phyloP scores from a whole-genome alignment of 2,888 invertebrate species.

The Lagria hirta region DNA sequence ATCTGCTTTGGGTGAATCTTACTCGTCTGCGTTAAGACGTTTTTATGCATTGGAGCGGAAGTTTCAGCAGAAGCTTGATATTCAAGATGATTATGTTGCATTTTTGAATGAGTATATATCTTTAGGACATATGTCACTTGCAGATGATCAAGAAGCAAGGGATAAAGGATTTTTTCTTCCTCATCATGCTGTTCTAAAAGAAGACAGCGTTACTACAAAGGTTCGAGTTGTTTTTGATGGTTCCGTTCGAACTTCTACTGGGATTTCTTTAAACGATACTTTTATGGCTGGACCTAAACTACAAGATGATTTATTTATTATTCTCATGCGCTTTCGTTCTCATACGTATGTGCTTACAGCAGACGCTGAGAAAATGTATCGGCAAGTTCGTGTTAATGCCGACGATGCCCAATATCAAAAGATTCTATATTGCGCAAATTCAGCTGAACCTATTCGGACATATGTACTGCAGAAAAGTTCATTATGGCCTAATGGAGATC shows the following conservation, averaged over 20 bases:
- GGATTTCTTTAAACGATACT: neutral
- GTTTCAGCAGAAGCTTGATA: neutral
- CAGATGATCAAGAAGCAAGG: slow-evolving; percentile 1
- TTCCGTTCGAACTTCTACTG: neutral
- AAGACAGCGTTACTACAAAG: neutral
- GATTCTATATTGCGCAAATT: slow-evolving; percentile 13
- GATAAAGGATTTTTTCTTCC: neutral
- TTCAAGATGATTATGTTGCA: neutral
- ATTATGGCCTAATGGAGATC: too few species aligned
- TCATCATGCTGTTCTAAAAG: slow-evolving; percentile 1
- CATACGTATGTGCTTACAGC: neutral
- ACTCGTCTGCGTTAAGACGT: neutral
- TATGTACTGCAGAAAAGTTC: too few species aligned
- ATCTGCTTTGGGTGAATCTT: neutral
- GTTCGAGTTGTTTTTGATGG: slow-evolving; percentile 1
- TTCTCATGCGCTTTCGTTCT: neutral
- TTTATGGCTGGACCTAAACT: slow-evolving; percentile 1
- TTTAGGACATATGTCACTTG: slow-evolving; percentile 3
- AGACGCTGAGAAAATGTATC: slow-evolving; percentile 6
- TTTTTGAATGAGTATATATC: slow-evolving; percentile 2
- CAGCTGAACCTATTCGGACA: neutral
- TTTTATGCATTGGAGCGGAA: slow-evolving; percentile 2
- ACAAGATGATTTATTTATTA: slow-evolving; percentile 5
- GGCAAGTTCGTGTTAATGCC: slow-evolving; percentile 1
- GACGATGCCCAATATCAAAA: slow-evolving; percentile 8